Base-by-base conservation (phyloP, 2,797 vertebrate genomes). In the Neosilurus mollespiculum region DNA sequence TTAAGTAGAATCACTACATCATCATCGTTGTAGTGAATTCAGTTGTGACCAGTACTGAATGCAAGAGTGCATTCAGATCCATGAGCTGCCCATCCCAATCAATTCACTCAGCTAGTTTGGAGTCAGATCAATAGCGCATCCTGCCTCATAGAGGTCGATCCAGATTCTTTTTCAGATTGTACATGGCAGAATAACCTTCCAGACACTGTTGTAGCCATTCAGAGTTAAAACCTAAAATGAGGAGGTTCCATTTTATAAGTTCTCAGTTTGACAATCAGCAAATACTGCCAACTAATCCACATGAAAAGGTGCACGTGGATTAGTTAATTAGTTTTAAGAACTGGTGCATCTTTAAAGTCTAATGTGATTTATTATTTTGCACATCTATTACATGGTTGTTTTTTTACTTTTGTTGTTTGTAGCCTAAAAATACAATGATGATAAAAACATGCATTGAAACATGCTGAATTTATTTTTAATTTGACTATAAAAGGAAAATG, bases 361-460 rank as follows among this genome's bases (percentile, higher is more conserved):
- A 10, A 76, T 20, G 58, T 16, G 24, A 76, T 58, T 76, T 30
- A 22, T 75, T 30, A 56, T 56, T 75, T 75, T 26, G 9, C 24
- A 26, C n/a, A 34, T 56, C 30, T 56, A 30, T 56, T 56, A 24
- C n/a, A 53, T 22, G 4, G 43, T 43, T 43, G 20, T 59, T 76
- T 56, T 30, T 75, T 77, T 43, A n/a, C 11, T 62, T 62, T n/a
- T 62, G 75, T 43, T 62, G 22, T 58, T 76, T 20, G 18, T 69
- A 43, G 70, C 11, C 51, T 73, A 26, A 72, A 51, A 37, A 18
- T 9, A 26, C 37, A 49, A 2, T n/a, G 20, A 20, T 51, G 22
- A 9, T 71, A 11, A 54, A 54, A 53, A 53, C 10, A 12, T 54
- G 54, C 15, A 73, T 30, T 18, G 65, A 15, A 37, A 22, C 37